Base-by-base conservation (phyloP, 2,888 invertebrate species). In the Panorpa germanica region DNA sequence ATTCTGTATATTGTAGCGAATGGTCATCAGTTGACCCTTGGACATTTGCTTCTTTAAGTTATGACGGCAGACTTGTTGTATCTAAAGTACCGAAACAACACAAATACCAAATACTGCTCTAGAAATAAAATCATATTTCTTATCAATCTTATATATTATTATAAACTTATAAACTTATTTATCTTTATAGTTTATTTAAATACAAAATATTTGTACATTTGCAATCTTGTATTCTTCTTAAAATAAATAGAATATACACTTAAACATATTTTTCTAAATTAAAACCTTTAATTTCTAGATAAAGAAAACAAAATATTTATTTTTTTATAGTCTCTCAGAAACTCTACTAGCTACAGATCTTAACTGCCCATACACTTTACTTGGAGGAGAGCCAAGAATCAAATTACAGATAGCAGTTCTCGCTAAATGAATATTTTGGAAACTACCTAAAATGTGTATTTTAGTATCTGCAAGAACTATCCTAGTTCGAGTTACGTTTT, bases 11-110 rank as follows among this genome's bases (percentile, higher is more conserved):
- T 57, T 81, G 83, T 45, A 86, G 81, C 0, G 93, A 93, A 53
- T 98, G 96, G 96, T 91, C 91, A 36, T 73, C 81, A 13, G 85
- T 86, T 14, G 96, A 98, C 59, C 93, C 96, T 9, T 98, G 96
- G 96, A 77, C 90, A 34, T 96, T 95, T 62, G 96, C 96, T n/a
- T 95, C 95, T 0, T 63, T 95, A 2, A 93, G 93, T 50, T 95
- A 93, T 51, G 98, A 98, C 55, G 98, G 96, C 0, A 59, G 96
- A 28, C 66, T 98, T 11, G 76, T 96, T 27, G 72, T 98, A 20
- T 90, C 91, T 22, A 65, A 81, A 45, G 91, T 96, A 13, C 91
- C 95, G n/a, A 65, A 82, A 36, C 78, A 82, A 44, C 78, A 86
- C 47, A 96, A 95, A 57, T 93, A 91, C 49, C 83, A 85, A 59